phyloP scores from a whole-genome alignment of 2,113 vertebrate genomes.

The Xyrauchen texanus region DNA sequence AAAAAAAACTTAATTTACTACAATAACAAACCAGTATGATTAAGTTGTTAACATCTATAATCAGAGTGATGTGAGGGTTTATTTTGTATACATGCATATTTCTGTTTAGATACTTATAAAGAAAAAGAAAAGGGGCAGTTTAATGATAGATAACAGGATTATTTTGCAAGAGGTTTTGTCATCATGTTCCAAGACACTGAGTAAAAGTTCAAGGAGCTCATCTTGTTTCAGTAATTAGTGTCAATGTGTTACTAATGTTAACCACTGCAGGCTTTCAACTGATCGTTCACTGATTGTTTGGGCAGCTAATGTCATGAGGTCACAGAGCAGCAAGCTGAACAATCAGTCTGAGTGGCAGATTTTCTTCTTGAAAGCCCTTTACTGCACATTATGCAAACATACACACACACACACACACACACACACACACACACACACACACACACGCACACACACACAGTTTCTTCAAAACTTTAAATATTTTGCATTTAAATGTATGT shows the following conservation, averaged over 20 bases:
- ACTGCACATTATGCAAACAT: background rate
- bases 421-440: too few species aligned
- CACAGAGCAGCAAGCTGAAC: background rate
- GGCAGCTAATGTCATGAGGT: conserved; percentile 14
- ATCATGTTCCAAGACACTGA: background rate
- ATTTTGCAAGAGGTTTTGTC: too few species aligned
- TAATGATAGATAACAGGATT: background rate
- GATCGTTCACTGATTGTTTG: conserved; percentile 6
- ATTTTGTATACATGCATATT: background rate
- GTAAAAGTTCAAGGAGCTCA: background rate
- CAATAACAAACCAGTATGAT: too few species aligned
- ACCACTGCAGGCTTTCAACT: background rate
- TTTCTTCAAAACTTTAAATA: too few species aligned
- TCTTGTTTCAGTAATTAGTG: conserved; percentile 30
- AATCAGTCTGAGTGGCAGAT: background rate
- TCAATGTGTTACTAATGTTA: background rate
- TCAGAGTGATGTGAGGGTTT: too few species aligned
- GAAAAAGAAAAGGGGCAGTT: background rate
- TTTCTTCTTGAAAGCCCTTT: too few species aligned
- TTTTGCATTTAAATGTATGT: too few species aligned
- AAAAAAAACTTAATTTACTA: too few species aligned
- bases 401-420: background rate
- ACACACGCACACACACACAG: too few species aligned
- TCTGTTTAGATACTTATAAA: background rate
- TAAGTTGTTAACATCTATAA: too few species aligned